Base-by-base conservation (phyloP, 1,140 invertebrate genomes). In the Paramacrobiotus metropolitanus region DNA sequence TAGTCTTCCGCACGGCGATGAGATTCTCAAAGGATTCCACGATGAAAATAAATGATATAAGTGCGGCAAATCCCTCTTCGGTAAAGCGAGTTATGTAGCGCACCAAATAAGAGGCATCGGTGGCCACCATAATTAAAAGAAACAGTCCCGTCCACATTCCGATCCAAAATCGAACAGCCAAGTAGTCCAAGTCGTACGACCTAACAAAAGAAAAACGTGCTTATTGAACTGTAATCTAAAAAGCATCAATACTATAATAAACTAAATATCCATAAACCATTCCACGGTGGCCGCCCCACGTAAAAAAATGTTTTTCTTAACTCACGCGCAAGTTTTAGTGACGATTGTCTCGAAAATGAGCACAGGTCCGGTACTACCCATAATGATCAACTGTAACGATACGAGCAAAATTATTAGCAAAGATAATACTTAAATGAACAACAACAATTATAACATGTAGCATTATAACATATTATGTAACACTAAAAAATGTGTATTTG, bases 51-150 rank as follows among this genome's bases (percentile, higher is more conserved):
- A 98, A 85, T 1, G 93, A 93, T 68, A 99, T 98, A 3, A 99
- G 77, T 1, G 89, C 91, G 21, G 94, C 94, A 74, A 99, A 99
- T 71, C 93, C 95, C 76, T 99, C 94, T 76, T 98, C 94, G 0
- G 94, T 98, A 72, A 98, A 98, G 66, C 94, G 82, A 2, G 94
- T 98, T 63, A 99, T 97, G 71, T 92, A 98, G 70, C 91, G 95
- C n/a, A 98, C 93, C 61, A 96, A 78, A 62, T 91, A 89, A 72
- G 89, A 93, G 1, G 91, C 88, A 75, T 99, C 94, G 29, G 94
- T 82, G 1, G 92, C 89, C 30, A 94, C 90, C 68, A 98, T 80
- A 24, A 87, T 77, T 15, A 95, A 64, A 60, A 95, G 75, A 69
- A 94, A 90, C 20, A 87, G 59, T 1, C 83, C 80, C 40, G 86